Conservation (phyloP, 2,888 invertebrate genomes). For the Tiphia femorata region DNA sequence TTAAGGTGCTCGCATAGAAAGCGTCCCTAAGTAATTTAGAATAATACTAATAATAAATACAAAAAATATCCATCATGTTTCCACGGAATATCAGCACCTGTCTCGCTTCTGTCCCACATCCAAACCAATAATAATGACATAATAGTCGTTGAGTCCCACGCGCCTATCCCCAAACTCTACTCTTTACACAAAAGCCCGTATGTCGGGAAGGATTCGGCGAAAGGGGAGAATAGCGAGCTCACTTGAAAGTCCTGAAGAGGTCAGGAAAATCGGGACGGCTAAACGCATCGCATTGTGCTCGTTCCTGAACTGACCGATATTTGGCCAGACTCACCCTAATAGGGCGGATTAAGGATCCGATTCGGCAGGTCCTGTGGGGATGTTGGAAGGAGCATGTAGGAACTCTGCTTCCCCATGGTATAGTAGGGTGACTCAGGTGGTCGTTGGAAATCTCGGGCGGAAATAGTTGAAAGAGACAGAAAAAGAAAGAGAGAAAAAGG, state of each 20-base stretch:
- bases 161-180: background rate
- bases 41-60: too few relatives aligned
- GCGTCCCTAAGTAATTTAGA: too few relatives aligned
- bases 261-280: slow-evolving; percentile 38
- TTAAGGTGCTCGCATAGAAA: too few relatives aligned
- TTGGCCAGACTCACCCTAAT: slow-evolving; percentile 35
- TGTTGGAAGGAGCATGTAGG: too few relatives aligned
- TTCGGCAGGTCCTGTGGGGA: slow-evolving; percentile 24
- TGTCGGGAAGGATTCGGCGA: background rate
- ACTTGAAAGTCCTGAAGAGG: slow-evolving; percentile 27
- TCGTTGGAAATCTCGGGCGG: slow-evolving; percentile 19
- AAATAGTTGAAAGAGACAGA: slow-evolving; percentile 20
- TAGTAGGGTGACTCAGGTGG: slow-evolving; percentile 25
- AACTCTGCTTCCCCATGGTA: slow-evolving; percentile 12
- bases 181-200: background rate
- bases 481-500: slow-evolving; percentile 32
- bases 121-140: too few relatives aligned
- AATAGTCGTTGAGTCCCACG: too few relatives aligned
- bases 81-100: too few relatives aligned
- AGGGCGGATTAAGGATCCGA: slow-evolving; percentile 40
- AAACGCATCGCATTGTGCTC: slow-evolving; percentile 38
- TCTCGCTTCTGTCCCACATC: too few relatives aligned
- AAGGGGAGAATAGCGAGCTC: background rate
- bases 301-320: slow-evolving; percentile 45
- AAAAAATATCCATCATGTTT: too few relatives aligned